Percentiles rank a stretch among this genome's conserved stretches.
Evolutionary conservation across 2,888 invertebrate species (phyloP).

Genomic region (Amblyteles armatorius): DNA sequence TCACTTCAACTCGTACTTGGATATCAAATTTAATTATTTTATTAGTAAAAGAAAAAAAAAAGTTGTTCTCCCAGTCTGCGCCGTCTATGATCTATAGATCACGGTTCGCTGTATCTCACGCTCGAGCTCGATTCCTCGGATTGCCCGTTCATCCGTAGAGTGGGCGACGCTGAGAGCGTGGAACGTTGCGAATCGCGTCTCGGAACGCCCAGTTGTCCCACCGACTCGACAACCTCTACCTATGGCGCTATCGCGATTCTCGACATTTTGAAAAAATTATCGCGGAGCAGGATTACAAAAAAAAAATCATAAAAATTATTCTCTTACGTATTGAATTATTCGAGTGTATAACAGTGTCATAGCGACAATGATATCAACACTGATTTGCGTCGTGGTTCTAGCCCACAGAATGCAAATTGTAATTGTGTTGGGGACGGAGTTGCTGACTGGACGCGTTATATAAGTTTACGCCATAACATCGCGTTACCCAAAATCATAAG

Average conservation of each 20-base stretch:
- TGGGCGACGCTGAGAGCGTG: too few species aligned
- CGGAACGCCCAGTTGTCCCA: conserved; percentile 4
- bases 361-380: conserved; percentile 3
- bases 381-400: conserved; percentile 6
- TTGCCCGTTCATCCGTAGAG: too few species aligned
- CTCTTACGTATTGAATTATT: conserved; percentile 23
- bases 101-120: too few species aligned
- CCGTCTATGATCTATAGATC: too few species aligned
- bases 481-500: not conserved
- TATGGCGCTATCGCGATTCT: conserved; percentile 6
- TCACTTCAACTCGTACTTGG: too few species aligned
- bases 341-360: conserved; percentile 10
- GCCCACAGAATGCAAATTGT: conserved; percentile 51
- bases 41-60: too few species aligned
- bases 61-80: too few species aligned
- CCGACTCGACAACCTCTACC: not conserved
- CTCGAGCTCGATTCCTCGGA: too few species aligned
- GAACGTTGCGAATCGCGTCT: not conserved
- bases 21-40: too few species aligned
- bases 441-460: conserved; percentile 17
- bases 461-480: conserved; percentile 43
- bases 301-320: not conserved
- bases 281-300: not conserved
- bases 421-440: conserved; percentile 18
- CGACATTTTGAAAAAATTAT: conserved; percentile 11